These are phyloP conservation scores for Drosophila gunungcola DNA, from an alignment of 1,140 invertebrate genomes.

Conservation along the genomic window DNA sequence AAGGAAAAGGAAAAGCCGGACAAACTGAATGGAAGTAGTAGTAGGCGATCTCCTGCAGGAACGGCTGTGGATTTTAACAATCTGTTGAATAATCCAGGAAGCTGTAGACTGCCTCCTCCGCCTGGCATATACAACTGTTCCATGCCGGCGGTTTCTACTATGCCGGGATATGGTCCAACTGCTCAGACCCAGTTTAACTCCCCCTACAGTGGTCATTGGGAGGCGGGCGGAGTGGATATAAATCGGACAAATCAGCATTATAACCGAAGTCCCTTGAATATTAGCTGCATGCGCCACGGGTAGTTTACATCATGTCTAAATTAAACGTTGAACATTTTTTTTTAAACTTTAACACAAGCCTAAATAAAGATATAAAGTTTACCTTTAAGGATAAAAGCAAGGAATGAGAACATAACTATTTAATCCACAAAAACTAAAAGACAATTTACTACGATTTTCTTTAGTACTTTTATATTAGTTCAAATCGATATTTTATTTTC, in stretches of 20 bases:
- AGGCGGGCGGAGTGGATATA: background rate
- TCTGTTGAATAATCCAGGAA: background rate
- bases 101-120: too few relatives aligned
- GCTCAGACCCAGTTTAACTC: background rate
- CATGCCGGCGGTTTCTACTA: background rate
- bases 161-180: constrained; percentile 8
- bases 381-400: too few relatives aligned
- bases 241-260: background rate
- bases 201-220: constrained; percentile 2
- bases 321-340: constrained; percentile 32
- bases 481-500: constrained; percentile 49
- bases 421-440: too few relatives aligned
- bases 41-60: background rate
- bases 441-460: background rate
- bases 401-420: background rate
- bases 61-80: too few relatives aligned
- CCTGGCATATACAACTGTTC: background rate
- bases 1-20: background rate
- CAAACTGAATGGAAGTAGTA: background rate
- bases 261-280: background rate
- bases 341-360: constrained; percentile 22
- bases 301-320: constrained; percentile 21
- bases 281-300: background rate
- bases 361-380: background rate
- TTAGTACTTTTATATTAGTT: constrained; percentile 51